Evolutionary conservation across 2,797 vertebrate species (phyloP), one percentile per base, ranked within the genome.

Genomic region (Glyptemys insculpta): DNA sequence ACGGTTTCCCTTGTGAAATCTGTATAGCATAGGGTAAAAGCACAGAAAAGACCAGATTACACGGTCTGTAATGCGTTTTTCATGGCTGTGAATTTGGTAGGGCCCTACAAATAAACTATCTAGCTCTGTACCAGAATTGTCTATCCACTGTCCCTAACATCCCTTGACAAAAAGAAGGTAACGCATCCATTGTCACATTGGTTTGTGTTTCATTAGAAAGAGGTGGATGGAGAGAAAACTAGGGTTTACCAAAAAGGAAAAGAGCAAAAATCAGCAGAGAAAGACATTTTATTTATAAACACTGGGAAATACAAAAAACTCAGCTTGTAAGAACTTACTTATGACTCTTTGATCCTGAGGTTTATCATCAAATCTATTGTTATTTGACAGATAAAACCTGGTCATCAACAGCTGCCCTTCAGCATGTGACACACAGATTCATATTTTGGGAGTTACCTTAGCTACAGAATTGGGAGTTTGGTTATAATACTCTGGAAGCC

Each of bases 401-500:
- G 92, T 81, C 85, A 89, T 57, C 93, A 88, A 81, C 95, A 97
- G 94, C 89, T 93, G 89, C 81, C 94, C 93, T 97, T 91, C 89
- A 97, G 92, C 89, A 90, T 96, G 93, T 95, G 92, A 94, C 93
- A 92, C 93, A 87, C 78, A 92, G 92, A 68, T 95, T 95, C 95
- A 96, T 89, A 94, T 83, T 97, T 96, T 93, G 88, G 96, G 95
- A 97, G 95, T 95, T 96, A 97, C 89, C 93, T 95, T 97, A 95
- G 95, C 96, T 84, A 91, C 85, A 91, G 88, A 96, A 95, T 87
- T 82, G 91, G 81, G 93, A 96, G 95, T 97, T 96, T 97, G 96
- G 91, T 94, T 0, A 0, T 92, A 97, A 94, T 91, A 79, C 85
- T 76, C 95, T 97, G 95, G 93, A 97, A 97, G 93, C 91, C 95